Percentiles rank a stretch among this genome's conserved stretches.
Conservation (phyloP, 2,797 vertebrate species). For the Parauchenoglanis punctatus region DNA sequence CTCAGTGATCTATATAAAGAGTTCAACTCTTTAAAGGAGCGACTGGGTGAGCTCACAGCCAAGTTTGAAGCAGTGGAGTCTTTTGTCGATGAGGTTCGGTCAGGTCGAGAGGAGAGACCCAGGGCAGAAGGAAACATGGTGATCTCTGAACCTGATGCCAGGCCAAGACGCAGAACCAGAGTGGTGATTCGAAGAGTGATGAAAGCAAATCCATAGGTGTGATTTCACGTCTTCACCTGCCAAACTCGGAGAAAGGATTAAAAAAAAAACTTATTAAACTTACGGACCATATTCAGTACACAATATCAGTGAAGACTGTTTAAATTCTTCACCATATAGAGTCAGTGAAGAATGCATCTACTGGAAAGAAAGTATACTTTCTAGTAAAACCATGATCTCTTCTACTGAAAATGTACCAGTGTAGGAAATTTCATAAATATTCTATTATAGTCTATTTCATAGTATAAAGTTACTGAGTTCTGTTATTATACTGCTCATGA, state of each 20-base stretch:
- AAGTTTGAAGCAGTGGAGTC: constrained; percentile 78
- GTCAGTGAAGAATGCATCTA: background rate
- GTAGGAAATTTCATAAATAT: too few species aligned
- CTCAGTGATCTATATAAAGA: constrained; percentile 82
- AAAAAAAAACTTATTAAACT: background rate
- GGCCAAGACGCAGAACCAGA: constrained; percentile 60
- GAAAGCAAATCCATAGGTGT: constrained; percentile 56
- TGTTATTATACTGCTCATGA: background rate
- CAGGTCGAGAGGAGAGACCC: constrained; percentile 50
- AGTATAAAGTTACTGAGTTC: background rate
- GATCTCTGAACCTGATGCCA: background rate
- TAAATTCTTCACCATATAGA: background rate
- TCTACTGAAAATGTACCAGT: background rate
- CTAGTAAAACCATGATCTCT: background rate
- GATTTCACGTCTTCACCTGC: background rate
- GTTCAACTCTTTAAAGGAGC: constrained; percentile 81
- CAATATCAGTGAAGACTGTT: background rate
- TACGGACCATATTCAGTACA: too few species aligned
- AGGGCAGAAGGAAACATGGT: background rate
- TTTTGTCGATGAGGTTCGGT: constrained; percentile 75
- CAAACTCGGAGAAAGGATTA: background rate
- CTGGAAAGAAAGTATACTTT: background rate
- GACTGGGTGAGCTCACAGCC: constrained; percentile 73
- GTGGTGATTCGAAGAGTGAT: constrained; percentile 67
- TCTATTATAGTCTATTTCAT: background rate